Evolutionary conservation across 2,888 invertebrate genomes (phyloP).

Genomic region (Apamea epomidion): DNA sequence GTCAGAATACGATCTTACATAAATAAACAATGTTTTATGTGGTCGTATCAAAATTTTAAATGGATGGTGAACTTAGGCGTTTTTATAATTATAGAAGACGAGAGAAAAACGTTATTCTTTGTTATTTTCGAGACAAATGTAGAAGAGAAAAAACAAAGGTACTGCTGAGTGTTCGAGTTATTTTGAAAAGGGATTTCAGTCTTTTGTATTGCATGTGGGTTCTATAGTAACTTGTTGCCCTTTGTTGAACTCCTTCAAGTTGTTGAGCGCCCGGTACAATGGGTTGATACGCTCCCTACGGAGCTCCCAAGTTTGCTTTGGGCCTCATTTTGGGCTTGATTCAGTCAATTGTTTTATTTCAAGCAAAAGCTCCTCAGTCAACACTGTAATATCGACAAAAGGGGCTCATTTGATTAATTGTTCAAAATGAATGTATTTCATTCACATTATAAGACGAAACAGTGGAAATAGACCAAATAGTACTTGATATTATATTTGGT

Average conservation of each 20-base stretch:
- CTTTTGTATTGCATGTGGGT: conserved; percentile 66
- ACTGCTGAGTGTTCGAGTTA: conserved; percentile 65
- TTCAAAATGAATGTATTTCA: neutral
- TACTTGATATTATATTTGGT: neutral
- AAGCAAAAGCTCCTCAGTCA: conserved; percentile 32
- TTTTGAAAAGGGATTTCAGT: conserved; percentile 72
- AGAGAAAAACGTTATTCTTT: neutral
- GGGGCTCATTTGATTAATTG: conserved; percentile 8
- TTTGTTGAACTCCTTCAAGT: conserved; percentile 71
- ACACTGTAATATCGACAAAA: conserved; percentile 15
- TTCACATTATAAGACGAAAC: neutral
- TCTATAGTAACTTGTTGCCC: conserved; percentile 67
- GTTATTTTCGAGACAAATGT: conserved; percentile 3
- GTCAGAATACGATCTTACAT: conserved; percentile 34
- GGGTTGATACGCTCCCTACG: conserved; percentile 50
- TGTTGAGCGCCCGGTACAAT: conserved; percentile 70
- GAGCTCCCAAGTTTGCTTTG: conserved; percentile 51
- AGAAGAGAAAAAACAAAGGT: conserved; percentile 3
- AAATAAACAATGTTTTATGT: conserved; percentile 37
- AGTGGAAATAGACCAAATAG: neutral
- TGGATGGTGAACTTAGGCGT: conserved; percentile 13
- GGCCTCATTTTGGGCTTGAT: conserved; percentile 31
- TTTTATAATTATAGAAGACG: conserved; percentile 20
- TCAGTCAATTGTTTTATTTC: conserved; percentile 41
- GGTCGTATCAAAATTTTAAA: conserved; percentile 31